Percentiles rank a stretch among this genome's conserved stretches.
phyloP scores from a whole-genome alignment of 2,113 vertebrate species.

The Cynoglossus semilaevis region DNA sequence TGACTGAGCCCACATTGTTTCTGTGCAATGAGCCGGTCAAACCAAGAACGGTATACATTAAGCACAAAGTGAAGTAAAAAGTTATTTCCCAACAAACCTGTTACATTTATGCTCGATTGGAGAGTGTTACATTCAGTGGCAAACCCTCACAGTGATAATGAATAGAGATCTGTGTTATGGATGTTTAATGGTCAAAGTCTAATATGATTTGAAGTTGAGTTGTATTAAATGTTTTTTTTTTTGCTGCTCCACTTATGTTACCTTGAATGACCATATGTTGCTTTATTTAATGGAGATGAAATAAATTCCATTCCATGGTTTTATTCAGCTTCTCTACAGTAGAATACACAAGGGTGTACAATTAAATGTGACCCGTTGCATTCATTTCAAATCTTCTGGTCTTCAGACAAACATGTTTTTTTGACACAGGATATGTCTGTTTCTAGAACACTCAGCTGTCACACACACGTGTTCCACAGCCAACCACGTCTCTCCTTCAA shows the following conservation, averaged over 20 bases:
- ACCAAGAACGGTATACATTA: too few species aligned
- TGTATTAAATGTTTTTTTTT: background rate
- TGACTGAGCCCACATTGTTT: too few species aligned
- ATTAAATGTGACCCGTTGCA: background rate
- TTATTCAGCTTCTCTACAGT: slow-evolving; percentile 1
- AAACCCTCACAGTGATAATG: background rate
- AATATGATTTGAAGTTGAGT: too few species aligned
- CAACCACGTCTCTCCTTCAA: slow-evolving; percentile 6
- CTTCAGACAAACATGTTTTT: slow-evolving; percentile 36
- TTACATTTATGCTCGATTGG: background rate
- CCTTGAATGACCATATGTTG: too few species aligned
- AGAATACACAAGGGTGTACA: slow-evolving; percentile 4
- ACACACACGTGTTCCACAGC: slow-evolving; percentile 24
- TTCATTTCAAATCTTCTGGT: slow-evolving; percentile 8
- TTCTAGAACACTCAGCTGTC: slow-evolving; percentile 41
- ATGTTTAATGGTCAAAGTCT: too few species aligned
- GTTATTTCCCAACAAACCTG: too few species aligned
- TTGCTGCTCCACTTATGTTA: background rate
- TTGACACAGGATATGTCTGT: slow-evolving; percentile 26
- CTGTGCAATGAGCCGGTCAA: too few species aligned
- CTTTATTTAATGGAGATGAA: too few species aligned
- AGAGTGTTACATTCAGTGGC: background rate
- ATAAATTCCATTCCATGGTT: background rate
- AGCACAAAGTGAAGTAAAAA: too few species aligned
- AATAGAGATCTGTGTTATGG: too few species aligned